Percentiles rank a stretch among this genome's conserved stretches.
Conservation (phyloP, 2,113 vertebrate species). For the Leucopsar rothschildi region DNA sequence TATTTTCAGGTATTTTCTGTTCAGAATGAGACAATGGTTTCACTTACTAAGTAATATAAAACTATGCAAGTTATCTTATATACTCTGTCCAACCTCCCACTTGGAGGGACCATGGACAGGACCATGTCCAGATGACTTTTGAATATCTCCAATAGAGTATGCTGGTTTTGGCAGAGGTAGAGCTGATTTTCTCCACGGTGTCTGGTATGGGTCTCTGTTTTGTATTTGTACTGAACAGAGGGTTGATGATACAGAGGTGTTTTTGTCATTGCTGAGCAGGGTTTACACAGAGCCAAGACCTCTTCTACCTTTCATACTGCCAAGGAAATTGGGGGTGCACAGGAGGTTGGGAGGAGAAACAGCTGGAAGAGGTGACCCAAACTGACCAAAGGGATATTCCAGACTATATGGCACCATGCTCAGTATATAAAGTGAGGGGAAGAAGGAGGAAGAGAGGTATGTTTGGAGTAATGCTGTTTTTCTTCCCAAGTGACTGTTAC, state of each 20-base stretch:
- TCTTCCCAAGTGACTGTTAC: background rate
- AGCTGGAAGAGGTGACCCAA: background rate
- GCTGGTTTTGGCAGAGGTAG: background rate
- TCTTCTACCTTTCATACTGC: background rate
- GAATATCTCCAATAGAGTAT: accelerated
- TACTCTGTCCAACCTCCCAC: background rate
- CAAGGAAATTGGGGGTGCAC: background rate
- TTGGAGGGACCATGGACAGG: background rate
- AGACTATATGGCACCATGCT: background rate
- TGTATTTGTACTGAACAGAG: background rate
- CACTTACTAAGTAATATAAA: background rate
- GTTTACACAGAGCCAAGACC: background rate
- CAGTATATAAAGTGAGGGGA: background rate
- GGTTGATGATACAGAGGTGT: background rate
- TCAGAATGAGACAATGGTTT: background rate
- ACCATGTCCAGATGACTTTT: background rate
- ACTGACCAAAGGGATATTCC: background rate
- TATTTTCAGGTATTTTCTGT: background rate
- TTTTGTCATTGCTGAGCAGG: background rate
- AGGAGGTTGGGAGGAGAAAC: accelerated
- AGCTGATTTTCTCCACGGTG: background rate
- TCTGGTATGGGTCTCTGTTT: background rate
- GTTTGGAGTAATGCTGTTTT: background rate
- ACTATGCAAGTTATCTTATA: background rate
- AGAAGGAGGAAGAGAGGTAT: background rate